phyloP scores from a whole-genome alignment of 2,113 vertebrate genomes.

The Nestor notabilis region DNA sequence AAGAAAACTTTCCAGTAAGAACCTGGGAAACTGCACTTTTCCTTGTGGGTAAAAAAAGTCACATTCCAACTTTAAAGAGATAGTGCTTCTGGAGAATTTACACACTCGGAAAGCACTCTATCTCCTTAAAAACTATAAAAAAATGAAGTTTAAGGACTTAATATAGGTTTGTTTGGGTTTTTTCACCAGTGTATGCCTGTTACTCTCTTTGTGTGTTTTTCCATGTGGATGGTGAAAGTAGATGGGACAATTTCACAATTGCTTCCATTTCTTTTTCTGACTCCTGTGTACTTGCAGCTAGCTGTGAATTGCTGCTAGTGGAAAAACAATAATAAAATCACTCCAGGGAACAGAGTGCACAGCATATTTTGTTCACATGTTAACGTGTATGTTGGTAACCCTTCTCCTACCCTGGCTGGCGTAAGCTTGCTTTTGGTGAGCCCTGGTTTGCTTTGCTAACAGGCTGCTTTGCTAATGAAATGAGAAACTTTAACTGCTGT shows the following conservation, averaged over 20 bases:
- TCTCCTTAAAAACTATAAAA: not conserved
- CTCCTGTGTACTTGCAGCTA: not conserved
- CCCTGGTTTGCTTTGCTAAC: not conserved
- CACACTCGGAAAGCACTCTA: not conserved
- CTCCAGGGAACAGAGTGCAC: not conserved
- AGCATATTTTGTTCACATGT: not conserved
- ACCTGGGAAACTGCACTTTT: slow-evolving; percentile 56
- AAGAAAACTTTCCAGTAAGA: slow-evolving; percentile 56
- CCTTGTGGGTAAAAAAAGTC: not conserved
- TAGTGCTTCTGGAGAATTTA: not conserved
- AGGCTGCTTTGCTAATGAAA: not conserved
- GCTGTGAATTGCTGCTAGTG: not conserved
- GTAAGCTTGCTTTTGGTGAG: not conserved
- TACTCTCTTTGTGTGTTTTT: slow-evolving; percentile 6
- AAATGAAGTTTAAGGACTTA: not conserved
- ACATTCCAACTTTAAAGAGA: slow-evolving; percentile 30
- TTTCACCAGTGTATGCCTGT: not conserved
- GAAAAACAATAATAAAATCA: not conserved
- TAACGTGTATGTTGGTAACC: not conserved
- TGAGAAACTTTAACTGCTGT: not conserved
- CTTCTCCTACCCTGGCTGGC: not conserved
- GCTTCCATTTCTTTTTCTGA: slow-evolving; percentile 6
- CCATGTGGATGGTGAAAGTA: not conserved
- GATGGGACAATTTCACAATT: slow-evolving; percentile 11
- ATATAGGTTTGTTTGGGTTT: not conserved